Evolutionary conservation across 2,797 vertebrate genomes (phyloP).

Genomic region (Enteromius thamalakanensis): DNA sequence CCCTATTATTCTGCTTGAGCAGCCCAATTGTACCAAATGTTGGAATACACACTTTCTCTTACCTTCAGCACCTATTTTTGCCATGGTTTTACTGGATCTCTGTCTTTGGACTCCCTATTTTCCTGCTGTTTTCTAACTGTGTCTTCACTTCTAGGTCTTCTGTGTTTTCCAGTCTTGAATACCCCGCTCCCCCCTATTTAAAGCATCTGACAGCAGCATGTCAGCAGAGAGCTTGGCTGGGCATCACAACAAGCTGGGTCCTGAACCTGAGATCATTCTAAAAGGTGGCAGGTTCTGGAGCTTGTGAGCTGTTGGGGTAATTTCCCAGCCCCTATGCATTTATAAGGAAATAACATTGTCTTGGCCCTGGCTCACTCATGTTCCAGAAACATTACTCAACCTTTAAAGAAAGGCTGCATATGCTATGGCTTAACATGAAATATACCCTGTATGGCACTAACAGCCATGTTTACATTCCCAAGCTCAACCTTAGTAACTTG

Average conservation of each 20-base stretch:
- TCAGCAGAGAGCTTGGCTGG: conserved; percentile 64
- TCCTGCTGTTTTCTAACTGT: conserved; percentile 44
- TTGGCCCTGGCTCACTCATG: conserved; percentile 7
- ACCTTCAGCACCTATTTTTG: conserved; percentile 71
- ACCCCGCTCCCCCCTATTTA: conserved; percentile 75
- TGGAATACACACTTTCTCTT: conserved; percentile 60
- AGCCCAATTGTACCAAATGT: conserved; percentile 9
- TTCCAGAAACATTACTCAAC: conserved; percentile 17
- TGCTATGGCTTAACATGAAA: background rate
- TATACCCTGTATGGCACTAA: background rate
- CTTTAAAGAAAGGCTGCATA: background rate
- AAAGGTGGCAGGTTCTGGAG: conserved; percentile 38
- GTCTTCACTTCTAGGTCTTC: conserved; percentile 13
- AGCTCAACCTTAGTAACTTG: background rate
- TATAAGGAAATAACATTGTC: background rate
- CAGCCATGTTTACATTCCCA: conserved; percentile 1
- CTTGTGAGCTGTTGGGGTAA: background rate
- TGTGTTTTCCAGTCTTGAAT: conserved; percentile 62
- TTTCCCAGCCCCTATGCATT: conserved; percentile 13
- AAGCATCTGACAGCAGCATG: conserved; percentile 60
- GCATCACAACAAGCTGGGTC: conserved; percentile 66
- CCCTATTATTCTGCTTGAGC: conserved; percentile 30
- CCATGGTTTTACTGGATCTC: conserved; percentile 66
- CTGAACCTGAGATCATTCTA: conserved; percentile 34
- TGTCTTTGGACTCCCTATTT: conserved; percentile 56